Evolutionary conservation across 2,797 vertebrate species (phyloP), one percentile per base, ranked within the genome.

Genomic region (Clarias pachynema): DNA sequence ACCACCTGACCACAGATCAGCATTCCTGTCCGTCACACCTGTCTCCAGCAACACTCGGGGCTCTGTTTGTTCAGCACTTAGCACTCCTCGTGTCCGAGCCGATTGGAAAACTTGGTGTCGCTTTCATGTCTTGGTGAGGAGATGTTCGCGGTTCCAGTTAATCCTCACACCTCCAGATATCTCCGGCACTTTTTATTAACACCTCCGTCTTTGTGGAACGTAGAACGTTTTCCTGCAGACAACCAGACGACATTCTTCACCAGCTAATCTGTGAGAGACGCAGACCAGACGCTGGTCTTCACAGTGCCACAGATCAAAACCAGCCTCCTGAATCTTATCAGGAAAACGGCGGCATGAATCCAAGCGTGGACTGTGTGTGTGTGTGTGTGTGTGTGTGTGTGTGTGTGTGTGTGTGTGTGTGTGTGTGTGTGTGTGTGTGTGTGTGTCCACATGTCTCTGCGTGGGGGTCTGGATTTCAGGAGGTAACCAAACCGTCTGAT

Each of bases 11-110:
- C 90, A 87, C 86, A 87, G 87, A 31, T 89, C 89, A 66, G 87
- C 92, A 94, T 93, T 94, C 94, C 92, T 88, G 84, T 66, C 86
- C 92, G 90, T 93, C 94, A 94, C 90, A 87, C 86, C 88, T 65
- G 88, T 93, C 91, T 95, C 93, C 91, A 88, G 88, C 83, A 86
- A 93, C 94, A 94, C 94, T 93, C 92, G 89, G 90, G 79, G 92
- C 69, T 49, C 37, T 49, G 37, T 82, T 89, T 59, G 86, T 90
- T 90, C 26, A 31, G 49, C 73, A 31, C 49, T 75, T 18, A 1
- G 12, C 24, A 31, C 31, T 40, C 75, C 12, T 60, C 1, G 24
- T 78, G 29, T 14, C 31, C 12, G 0, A 89, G 86, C 77, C 88
- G 88, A 89, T 89, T 88, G 57, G 66, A 56, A 74, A 87, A 88